Percentiles rank a stretch among this genome's conserved stretches.
These are phyloP conservation scores for Perognathus longimembris DNA, from an alignment of 2,113 vertebrate genomes.

Conservation along the genomic window DNA sequence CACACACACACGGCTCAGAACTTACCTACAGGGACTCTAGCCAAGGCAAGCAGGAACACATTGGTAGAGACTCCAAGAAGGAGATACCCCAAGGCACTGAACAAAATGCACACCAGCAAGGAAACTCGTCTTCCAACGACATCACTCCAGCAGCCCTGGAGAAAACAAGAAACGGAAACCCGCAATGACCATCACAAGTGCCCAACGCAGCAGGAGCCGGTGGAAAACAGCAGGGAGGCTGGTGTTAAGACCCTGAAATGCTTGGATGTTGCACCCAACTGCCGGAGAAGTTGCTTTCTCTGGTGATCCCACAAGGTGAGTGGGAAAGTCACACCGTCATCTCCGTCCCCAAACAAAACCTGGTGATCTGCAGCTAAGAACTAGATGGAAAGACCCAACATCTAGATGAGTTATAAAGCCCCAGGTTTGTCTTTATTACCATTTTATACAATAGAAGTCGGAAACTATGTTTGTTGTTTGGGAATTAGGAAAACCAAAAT, in stretches of 20 bases:
- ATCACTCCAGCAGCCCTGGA: constrained; percentile 98
- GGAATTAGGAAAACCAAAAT: background rate
- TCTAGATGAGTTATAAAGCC: background rate
- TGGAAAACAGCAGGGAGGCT: fast-evolving
- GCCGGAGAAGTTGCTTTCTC: background rate
- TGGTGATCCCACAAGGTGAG: background rate
- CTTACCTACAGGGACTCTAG: constrained; percentile 95
- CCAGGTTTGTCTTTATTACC: background rate
- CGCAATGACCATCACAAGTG: background rate
- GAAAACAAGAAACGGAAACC: constrained; percentile 42
- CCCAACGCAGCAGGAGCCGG: fast-evolving
- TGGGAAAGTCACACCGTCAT: background rate
- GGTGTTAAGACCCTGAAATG: background rate
- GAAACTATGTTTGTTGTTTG: background rate
- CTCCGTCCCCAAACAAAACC: background rate
- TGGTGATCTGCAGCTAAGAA: background rate
- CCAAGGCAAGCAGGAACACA: constrained; percentile 91
- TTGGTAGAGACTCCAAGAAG: constrained; percentile 93
- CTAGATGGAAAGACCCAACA: background rate
- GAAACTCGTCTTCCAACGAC: constrained; percentile 92
- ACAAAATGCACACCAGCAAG: constrained; percentile 92
- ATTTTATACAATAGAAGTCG: background rate
- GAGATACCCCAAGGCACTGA: constrained; percentile 93
- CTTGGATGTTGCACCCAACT: no score
- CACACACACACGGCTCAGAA: background rate